These are phyloP conservation scores for Patiria pectinifera DNA, from an alignment of 53 echinoderm and acorn worm genomes.

Conservation along the genomic window DNA sequence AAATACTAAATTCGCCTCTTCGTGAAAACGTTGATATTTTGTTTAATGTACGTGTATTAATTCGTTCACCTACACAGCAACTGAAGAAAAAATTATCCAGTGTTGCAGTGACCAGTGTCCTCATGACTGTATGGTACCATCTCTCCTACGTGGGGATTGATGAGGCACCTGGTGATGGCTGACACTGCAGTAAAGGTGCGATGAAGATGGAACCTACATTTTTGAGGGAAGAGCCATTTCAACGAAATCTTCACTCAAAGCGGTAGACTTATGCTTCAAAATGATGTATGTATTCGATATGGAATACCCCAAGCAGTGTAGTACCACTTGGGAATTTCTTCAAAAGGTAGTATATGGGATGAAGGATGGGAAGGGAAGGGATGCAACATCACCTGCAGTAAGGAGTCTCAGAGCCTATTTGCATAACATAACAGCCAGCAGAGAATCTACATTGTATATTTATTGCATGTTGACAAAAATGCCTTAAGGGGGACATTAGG, in stretches of 20 bases:
- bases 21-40: no score
- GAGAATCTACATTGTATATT: background rate
- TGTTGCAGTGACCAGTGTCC: no score
- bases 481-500: no score
- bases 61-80: no score
- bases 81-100: no score
- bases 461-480: no score
- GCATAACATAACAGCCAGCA: slow-evolving; percentile 35
- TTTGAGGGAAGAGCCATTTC: slow-evolving; percentile 74
- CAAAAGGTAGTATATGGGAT: slow-evolving; percentile 72
- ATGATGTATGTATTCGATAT: slow-evolving; percentile 65
- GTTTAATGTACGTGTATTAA: no score
- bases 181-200: no score
- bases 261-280: slow-evolving; percentile 70
- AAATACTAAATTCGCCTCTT: no score
- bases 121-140: no score
- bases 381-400: slow-evolving; percentile 66
- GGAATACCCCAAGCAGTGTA: slow-evolving; percentile 62
- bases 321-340: slow-evolving; percentile 74
- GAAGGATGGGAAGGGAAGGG: slow-evolving; percentile 63
- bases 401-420: slow-evolving; percentile 55
- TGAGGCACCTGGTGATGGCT: no score
- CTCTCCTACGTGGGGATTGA: no score
- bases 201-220: background rate
- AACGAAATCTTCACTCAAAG: slow-evolving; percentile 69